Percentiles rank a stretch among this genome's conserved stretches.
phyloP scores from a whole-genome alignment of 2,888 invertebrate species.

The Drosophila formosana region DNA sequence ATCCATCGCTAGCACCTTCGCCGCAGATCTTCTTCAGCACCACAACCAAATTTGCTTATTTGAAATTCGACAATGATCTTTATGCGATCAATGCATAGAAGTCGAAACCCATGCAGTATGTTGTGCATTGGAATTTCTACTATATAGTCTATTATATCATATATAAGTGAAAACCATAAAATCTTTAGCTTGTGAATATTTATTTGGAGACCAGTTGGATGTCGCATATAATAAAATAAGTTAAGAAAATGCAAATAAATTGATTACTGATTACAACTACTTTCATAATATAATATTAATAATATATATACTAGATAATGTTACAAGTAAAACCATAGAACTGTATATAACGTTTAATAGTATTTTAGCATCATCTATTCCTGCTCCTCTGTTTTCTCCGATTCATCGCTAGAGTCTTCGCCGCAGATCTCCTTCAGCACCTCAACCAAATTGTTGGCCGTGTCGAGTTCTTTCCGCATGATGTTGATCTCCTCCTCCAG shows the following conservation, averaged over 20 bases:
- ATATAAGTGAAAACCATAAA: too few relatives aligned
- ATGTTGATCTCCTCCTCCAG: conserved; percentile 88
- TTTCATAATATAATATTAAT: conserved; percentile 50
- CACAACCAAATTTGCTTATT: conserved; percentile 87
- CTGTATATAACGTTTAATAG: conserved; percentile 37
- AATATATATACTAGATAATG: conserved; percentile 13
- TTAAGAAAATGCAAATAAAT: conserved; percentile 29
- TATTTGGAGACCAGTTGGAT: conserved; percentile 48
- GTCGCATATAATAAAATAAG: conserved; percentile 37
- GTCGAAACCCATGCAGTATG: too few relatives aligned
- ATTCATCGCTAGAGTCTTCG: conserved; percentile 86
- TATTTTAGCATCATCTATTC: conserved; percentile 26
- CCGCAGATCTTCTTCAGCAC: conserved; percentile 90
- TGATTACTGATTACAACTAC: conserved; percentile 53
- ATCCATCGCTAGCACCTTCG: conserved; percentile 86
- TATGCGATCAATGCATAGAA: too few relatives aligned
- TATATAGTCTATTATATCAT: too few relatives aligned
- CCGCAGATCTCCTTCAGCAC: conserved; percentile 90
- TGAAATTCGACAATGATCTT: too few relatives aligned
- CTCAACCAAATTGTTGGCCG: conserved; percentile 91
- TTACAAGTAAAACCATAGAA: conserved; percentile 45
- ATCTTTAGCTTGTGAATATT: conserved; percentile 42
- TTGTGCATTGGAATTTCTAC: too few relatives aligned
- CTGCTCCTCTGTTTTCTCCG: neutral
- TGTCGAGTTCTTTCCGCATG: conserved; percentile 90